These are phyloP conservation scores for Stenoptilia bipunctidactyla DNA, from an alignment of 2,888 invertebrate species.

Conservation along the genomic window DNA sequence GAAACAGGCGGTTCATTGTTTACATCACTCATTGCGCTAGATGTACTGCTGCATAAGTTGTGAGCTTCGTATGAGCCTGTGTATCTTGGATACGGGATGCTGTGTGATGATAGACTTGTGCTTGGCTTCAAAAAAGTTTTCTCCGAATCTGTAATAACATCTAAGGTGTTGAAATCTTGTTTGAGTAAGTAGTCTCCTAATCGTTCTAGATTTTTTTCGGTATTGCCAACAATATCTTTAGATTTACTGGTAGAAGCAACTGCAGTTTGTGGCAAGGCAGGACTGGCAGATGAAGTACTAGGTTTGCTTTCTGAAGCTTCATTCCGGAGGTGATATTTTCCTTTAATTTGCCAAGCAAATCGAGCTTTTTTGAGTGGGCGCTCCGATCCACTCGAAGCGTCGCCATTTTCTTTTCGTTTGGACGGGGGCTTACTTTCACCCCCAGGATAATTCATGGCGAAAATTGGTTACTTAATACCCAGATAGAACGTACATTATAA, in stretches of 20 bases:
- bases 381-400: slow-evolving; percentile 56
- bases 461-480: slow-evolving; percentile 19
- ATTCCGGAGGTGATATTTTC: slow-evolving; percentile 72
- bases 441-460: slow-evolving; percentile 46
- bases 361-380: slow-evolving; percentile 76
- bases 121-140: slow-evolving; percentile 29
- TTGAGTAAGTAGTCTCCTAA: slow-evolving; percentile 48
- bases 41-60: slow-evolving; percentile 17
- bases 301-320: slow-evolving; percentile 27
- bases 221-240: slow-evolving; percentile 27
- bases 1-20: slow-evolving; percentile 17
- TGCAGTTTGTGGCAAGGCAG: slow-evolving; percentile 21
- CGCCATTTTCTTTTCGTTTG: slow-evolving; percentile 66
- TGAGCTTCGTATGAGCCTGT: slow-evolving; percentile 29
- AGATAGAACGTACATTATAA: slow-evolving; percentile 34
- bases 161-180: slow-evolving; percentile 42
- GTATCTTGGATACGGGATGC: slow-evolving; percentile 40
- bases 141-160: slow-evolving; percentile 33
- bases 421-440: slow-evolving; percentile 56
- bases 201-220: slow-evolving; percentile 48
- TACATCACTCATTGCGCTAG: slow-evolving; percentile 15
- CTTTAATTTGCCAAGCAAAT: slow-evolving; percentile 77
- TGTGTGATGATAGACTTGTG: slow-evolving; percentile 29
- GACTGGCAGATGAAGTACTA: slow-evolving; percentile 12
- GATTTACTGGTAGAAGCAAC: slow-evolving; percentile 26